A percentile compares a stretch with the other conserved stretches of the same genome.
These are phyloP conservation scores for Unio pictorum DNA, from an alignment of 2,888 invertebrate species.

Conservation along the genomic window DNA sequence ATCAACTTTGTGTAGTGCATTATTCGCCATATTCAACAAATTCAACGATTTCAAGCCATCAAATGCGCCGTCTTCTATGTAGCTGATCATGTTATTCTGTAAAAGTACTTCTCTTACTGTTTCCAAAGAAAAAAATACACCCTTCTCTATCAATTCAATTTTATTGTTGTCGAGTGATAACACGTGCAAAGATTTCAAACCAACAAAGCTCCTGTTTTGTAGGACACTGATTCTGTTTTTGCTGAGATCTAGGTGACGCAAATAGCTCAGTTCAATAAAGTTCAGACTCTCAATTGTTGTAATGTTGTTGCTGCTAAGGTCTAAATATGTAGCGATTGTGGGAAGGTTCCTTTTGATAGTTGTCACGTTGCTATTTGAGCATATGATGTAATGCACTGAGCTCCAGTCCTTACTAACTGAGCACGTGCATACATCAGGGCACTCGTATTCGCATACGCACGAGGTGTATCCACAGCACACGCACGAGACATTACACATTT, in stretches of 20 bases:
- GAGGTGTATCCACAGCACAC: slow-evolving; percentile 48
- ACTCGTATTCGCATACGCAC: slow-evolving; percentile 52
- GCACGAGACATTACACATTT: slow-evolving; percentile 42
- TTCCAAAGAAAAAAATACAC: slow-evolving; percentile 42
- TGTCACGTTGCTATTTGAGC: slow-evolving; percentile 29
- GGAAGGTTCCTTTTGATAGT: slow-evolving; percentile 39
- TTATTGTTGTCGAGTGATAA: slow-evolving; percentile 27
- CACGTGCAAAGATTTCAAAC: slow-evolving; percentile 32
- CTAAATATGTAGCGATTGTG: slow-evolving; percentile 35
- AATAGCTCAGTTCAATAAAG: slow-evolving; percentile 30
- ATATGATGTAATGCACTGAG: slow-evolving; percentile 31
- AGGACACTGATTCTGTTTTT: slow-evolving; percentile 35
- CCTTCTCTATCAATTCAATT: slow-evolving; percentile 28
- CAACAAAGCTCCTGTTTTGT: slow-evolving; percentile 47
- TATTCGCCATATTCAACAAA: slow-evolving; percentile 31
- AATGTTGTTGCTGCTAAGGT: slow-evolving; percentile 47
- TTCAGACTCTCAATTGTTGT: slow-evolving; percentile 18
- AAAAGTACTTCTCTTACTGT: slow-evolving; percentile 32
- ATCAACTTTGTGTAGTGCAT: slow-evolving; percentile 32
- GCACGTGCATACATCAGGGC: slow-evolving; percentile 48
- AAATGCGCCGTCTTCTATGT: slow-evolving; percentile 35
- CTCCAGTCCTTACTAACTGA: slow-evolving; percentile 28
- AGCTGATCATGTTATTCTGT: slow-evolving; percentile 36
- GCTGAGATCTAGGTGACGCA: slow-evolving; percentile 37
- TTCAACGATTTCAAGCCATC: slow-evolving; percentile 30